A percentile compares a stretch with the other conserved stretches of the same genome.
phyloP scores from a whole-genome alignment of 2,797 vertebrate genomes.

The Carcharodon carcharias region DNA sequence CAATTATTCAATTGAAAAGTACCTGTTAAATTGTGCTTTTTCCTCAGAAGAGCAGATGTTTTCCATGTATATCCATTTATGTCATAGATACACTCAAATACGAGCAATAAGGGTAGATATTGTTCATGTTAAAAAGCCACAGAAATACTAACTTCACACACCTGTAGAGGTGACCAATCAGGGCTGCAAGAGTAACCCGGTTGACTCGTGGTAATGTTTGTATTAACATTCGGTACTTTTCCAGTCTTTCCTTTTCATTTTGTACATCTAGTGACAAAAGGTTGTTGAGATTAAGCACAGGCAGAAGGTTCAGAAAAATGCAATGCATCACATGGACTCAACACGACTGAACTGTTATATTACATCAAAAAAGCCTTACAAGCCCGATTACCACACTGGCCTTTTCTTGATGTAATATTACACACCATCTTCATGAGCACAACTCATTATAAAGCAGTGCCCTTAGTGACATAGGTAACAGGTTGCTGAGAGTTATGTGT shows the following conservation, averaged over 20 bases:
- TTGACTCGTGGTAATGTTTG: slow-evolving; percentile 72
- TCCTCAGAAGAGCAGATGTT: neutral
- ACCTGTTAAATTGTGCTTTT: neutral
- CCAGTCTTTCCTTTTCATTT: slow-evolving; percentile 69
- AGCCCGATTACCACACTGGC: neutral
- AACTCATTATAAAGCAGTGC: neutral
- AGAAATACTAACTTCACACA: slow-evolving; percentile 47
- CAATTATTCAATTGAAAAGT: neutral
- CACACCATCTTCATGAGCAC: slow-evolving; percentile 6
- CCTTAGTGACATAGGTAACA: neutral
- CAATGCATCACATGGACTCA: slow-evolving; percentile 12
- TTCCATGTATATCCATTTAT: neutral
- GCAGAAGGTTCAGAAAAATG: neutral
- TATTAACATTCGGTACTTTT: slow-evolving; percentile 81
- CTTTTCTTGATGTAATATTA: neutral
- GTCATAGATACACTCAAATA: neutral
- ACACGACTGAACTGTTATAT: neutral
- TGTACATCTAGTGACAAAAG: slow-evolving; percentile 62
- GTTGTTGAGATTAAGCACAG: neutral
- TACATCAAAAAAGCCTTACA: neutral
- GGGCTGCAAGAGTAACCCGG: slow-evolving; percentile 74
- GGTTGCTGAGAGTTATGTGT: neutral
- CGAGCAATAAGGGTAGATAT: neutral
- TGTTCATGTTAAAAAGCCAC: slow-evolving; percentile 45
- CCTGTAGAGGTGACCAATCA: slow-evolving; percentile 93